phyloP scores from a whole-genome alignment of 1,140 invertebrate genomes.

The Drosophila kanapiae region DNA sequence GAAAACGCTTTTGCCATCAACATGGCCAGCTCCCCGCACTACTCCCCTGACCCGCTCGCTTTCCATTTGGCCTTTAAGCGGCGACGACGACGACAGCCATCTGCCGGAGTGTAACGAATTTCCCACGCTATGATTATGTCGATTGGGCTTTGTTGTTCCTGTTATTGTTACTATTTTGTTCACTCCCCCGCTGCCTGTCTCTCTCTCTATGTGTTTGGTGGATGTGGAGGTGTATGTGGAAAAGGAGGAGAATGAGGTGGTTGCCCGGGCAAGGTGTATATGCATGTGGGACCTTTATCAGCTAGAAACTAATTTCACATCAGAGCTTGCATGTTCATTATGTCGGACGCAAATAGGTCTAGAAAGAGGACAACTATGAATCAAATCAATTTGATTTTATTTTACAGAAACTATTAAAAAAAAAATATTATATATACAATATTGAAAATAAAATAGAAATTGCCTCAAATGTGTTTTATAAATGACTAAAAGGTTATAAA shows the following conservation, averaged over 20 bases:
- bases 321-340: slow-evolving; percentile 46
- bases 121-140: slow-evolving; percentile 85
- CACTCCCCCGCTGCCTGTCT: slow-evolving; percentile 19
- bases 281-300: slow-evolving; percentile 67
- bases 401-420: neutral
- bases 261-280: slow-evolving; percentile 60
- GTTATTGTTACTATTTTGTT: slow-evolving; percentile 67
- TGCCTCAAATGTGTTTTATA: neutral
- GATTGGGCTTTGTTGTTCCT: slow-evolving; percentile 67
- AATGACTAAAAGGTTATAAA: neutral
- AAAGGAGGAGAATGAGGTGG: slow-evolving; percentile 16
- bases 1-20: slow-evolving; percentile 76
- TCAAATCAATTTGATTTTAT: neutral
- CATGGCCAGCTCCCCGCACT: slow-evolving; percentile 14
- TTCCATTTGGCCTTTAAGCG: slow-evolving; percentile 69
- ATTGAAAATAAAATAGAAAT: neutral
- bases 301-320: slow-evolving; percentile 58
- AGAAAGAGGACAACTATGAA: slow-evolving; percentile 4
- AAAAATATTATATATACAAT: no score
- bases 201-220: slow-evolving; percentile 2
- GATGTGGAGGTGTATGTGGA: slow-evolving; percentile 1
- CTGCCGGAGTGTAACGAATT: slow-evolving; percentile 81
- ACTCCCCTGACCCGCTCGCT: slow-evolving; percentile 26
- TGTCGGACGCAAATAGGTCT: slow-evolving; percentile 13
- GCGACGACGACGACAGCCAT: slow-evolving; percentile 60